Conservation (phyloP, 2,797 vertebrate species). For the Borostomias antarcticus region DNA sequence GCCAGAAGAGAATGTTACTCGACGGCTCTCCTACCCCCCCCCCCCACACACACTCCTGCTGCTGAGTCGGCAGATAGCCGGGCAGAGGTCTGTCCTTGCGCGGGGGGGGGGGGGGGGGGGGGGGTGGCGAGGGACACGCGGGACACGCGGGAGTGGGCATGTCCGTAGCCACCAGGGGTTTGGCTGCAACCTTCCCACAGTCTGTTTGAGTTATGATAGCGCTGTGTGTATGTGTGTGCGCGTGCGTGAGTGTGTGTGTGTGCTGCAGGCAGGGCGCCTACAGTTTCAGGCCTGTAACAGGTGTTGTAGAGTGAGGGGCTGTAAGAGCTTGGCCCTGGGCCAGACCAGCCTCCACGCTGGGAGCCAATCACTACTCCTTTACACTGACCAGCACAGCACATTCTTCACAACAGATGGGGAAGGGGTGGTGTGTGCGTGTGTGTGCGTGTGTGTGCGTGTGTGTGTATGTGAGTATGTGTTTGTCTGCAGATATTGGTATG, state of each 20-base stretch:
- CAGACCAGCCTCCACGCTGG: constrained; percentile 22
- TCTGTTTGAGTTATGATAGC: constrained; percentile 22
- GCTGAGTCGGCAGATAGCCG: constrained; percentile 2
- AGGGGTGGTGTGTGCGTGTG: too few relatives aligned
- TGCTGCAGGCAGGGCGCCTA: constrained; percentile 28
- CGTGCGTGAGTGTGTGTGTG: constrained; percentile 14
- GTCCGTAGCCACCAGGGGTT: too few relatives aligned
- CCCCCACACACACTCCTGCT: not conserved
- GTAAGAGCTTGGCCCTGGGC: constrained; percentile 38
- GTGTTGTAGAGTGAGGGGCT: constrained; percentile 24
- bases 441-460: too few relatives aligned
- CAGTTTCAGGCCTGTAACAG: constrained; percentile 26
- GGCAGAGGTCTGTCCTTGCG: not conserved
- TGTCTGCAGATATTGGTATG: too few relatives aligned
- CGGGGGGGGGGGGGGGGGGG: not conserved
- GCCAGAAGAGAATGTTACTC: too few relatives aligned
- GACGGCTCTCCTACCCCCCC: not conserved
- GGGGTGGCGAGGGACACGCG: not conserved
- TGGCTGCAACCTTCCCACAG: too few relatives aligned
- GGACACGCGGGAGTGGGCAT: too few relatives aligned
- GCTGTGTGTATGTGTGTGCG: constrained; percentile 15
- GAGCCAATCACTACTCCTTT: not conserved
- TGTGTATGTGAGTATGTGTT: too few relatives aligned
- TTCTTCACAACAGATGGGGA: not conserved
- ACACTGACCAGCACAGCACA: not conserved